Base-by-base conservation (phyloP, 1,140 invertebrate species). In the Drosophila tropicalis region DNA sequence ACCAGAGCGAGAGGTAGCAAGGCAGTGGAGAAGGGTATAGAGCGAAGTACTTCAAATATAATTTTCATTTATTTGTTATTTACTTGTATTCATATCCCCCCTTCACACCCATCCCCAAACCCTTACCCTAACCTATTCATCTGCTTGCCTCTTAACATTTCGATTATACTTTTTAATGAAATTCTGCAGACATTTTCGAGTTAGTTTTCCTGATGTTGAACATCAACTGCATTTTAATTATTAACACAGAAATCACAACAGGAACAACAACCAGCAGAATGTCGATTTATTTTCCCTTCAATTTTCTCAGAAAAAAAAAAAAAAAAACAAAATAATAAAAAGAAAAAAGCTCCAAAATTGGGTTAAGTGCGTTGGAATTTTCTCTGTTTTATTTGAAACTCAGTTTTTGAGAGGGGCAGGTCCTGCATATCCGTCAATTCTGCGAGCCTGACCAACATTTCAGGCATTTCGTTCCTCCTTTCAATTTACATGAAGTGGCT, bases 161-260 rank as follows among this genome's bases (percentile, higher is more conserved):
- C 81, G 79, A 87, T 87, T 87, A 87, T 83, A 87, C 83, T 87
- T 87, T 87, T 78, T 87, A 87, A 87, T 87, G 72, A 79, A 87
- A 83, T 87, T 87, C 79, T 44, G 34, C 66, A 77, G 67, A 79
- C 74, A 62, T 62, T 60, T 69, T 66, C 57, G 25, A 67, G 76
- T 63, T 70, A 83, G 44, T 51, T 51, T 51, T 51, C 2, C 44
- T 51, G 83, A 78, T 80, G 77, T 68, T 62, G 61, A 56, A 70
- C 77, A 77, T 79, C 75, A 85, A 79, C 78, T 86, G 83, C 79
- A 86, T 58, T 81, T 86, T 85, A 87, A 86, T 86, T 87, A 87
- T 86, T 87, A 79, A 79, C 54, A 79, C 68, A 72, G 69, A 68
- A 58, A 62, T n/a, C 68, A 64, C 66, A 76, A 64, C 15, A 44